Evolutionary conservation across 2,113 vertebrate species (phyloP).

Genomic region (Brachypteracias leptosomus): DNA sequence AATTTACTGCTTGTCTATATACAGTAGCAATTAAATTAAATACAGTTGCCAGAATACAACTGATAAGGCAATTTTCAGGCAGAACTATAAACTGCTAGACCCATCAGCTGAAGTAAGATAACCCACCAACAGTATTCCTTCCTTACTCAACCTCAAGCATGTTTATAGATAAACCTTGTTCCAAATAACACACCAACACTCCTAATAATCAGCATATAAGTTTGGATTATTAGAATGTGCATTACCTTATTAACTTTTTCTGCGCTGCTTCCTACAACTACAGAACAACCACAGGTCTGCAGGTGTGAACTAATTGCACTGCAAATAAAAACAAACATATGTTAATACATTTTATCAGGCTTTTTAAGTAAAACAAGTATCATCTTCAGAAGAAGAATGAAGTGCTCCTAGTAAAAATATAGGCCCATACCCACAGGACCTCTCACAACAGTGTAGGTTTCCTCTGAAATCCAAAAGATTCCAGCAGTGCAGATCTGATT

Average conservation of each 20-base stretch:
- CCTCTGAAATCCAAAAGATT: neutral
- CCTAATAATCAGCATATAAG: neutral
- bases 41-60: neutral
- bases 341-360: neutral
- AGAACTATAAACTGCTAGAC: neutral
- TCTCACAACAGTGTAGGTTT: neutral
- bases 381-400: neutral
- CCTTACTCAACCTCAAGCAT: neutral
- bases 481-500: neutral
- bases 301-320: constrained; percentile 97
- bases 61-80: neutral
- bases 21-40: neutral
- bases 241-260: constrained; percentile 98
- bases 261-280: constrained; percentile 94
- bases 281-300: constrained; percentile 96
- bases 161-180: neutral
- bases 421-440: neutral
- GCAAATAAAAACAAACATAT: constrained; percentile 27
- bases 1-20: neutral
- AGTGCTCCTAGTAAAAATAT: neutral
- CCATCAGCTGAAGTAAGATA: neutral
- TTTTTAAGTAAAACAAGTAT: neutral
- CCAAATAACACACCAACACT: neutral
- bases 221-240: neutral
- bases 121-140: neutral